Base-by-base conservation (phyloP, 1,140 invertebrate genomes). In the Cyclina sinensis region DNA sequence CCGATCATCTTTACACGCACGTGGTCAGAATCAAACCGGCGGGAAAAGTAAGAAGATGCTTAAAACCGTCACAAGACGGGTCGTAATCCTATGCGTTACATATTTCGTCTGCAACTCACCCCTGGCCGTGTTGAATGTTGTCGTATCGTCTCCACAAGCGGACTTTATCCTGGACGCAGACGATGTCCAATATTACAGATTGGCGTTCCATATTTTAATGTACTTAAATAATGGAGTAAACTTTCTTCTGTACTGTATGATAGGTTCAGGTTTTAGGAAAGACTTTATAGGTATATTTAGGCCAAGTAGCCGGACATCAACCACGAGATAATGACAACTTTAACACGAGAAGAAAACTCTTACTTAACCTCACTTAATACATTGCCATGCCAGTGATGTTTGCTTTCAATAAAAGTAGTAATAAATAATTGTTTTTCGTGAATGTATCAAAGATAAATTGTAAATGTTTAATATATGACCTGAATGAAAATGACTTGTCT, bases 221-320 rank as follows among this genome's bases (percentile, higher is more conserved):
- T 87, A 46, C 37, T 27, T 80, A 11, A 87, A 87, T 32, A 87
- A 87, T 80, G 57, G 85, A 9, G 73, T 87, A 11, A 87, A 87
- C 27, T 87, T 87, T 39, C 24, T 87, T 14, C 39, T 87, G 9
- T 87, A 87, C 76, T 87, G 85, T 51, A 46, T 80, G 59, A 87
- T 87, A 46, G 85, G 85, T 0, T 87, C 85, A 2, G 85, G 85
- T 0, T 87, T 87, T 70, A 37, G 85, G 24, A 76, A 80, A 35
- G 85, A 87, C 27, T 78, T 87, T 21, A 80, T 68, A 16, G 76
- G 85, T 0, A 79, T 87, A 51, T 43, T 87, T 51, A 46, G 74
- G 35, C 46, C 85, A 11, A 78, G 74, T n/a, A 87, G 85, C 37
- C 39, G 85, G 21, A 59, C 84, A 9, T 78, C 73, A 24, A 59